Base-by-base conservation (phyloP, 2,888 invertebrate species). In the Ectemnius continuus region DNA sequence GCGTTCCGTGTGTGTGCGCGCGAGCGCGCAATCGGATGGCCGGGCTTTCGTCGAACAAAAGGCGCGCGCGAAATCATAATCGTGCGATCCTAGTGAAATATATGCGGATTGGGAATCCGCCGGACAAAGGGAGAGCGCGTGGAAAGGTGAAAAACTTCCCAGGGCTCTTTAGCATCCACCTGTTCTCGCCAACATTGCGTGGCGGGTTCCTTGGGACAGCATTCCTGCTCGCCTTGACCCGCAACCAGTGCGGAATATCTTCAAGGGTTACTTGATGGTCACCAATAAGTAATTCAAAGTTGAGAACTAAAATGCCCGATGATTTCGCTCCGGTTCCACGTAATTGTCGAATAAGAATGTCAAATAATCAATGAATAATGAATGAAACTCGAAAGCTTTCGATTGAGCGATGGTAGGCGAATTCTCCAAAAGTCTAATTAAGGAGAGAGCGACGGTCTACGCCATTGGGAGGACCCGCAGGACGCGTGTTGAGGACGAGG, bases 121-220 rank as follows among this genome's bases (percentile, higher is more conserved):
- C 20, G 47, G 45, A 14, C 14, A 36, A 45, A 26, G 46, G 65
- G 48, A 18, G 45, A 48, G 18, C 13, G 11, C 14, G 71, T 23
- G 23, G 46, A 45, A 63, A 57, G 67, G 67, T 61, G 72, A 67
- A 75, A 63, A 69, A 67, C 65, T 65, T 70, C 65, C 60, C 48
- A 45, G 58, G 48, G 56, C 68, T 73, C 63, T 68, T 75, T 75
- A 73, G 68, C 62, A 73, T 75, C 78, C 80, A 81, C 74, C 78
- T 80, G 75, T 71, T 73, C 70, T 70, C 68, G 71, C 76, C 80
- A 81, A 79, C 81, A 79, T 66, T 81, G 81, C 73, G 61, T 63
- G 79, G 36, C 36, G 5, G 36, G 4, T 0, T 11, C 2, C 11
- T 11, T 2, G 36, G 36, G 4, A 36, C 8, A 36, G 8, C 36